Base-by-base conservation (phyloP, 2,113 vertebrate species). In the Aphyosemion australe region DNA sequence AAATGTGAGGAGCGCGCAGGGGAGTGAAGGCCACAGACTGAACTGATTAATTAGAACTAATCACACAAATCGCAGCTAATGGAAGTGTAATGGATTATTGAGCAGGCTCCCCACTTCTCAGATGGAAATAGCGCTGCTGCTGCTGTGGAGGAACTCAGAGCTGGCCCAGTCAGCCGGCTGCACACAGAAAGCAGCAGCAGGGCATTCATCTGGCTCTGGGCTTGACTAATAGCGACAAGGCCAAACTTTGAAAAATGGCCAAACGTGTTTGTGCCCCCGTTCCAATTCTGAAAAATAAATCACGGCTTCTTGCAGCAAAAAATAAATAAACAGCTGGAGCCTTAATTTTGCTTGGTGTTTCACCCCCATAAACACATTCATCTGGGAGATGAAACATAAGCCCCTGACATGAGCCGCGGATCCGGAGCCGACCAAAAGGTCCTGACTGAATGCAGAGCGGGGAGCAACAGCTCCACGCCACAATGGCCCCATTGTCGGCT, bases 41-140 rank as follows among this genome's bases (percentile, higher is more conserved):
- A 64, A 78, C 86, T 89, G 89, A 91, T 91, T 89, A 87, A 91
- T 91, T 88, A 87, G 66, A 89, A 84, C 84, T 89, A 89, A 91
- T 91, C 85, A 84, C 75, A 84, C 84, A 85, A 84, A 89, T 89
- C 84, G 53, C 60, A 87, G 84, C 75, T 89, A 89, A 91, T 89
- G 87, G 82, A 87, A 81, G 83, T 82, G 76, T 89, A 87, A 90
- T 87, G 85, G 86, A 85, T 89, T 83, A 84, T 53, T 62, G 78
- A 77, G 78, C 72, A 53, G 84, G 83, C 82, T 77, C 50, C 39
- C 68, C 59, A 34, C 78, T 79, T 52, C 74, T 76, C 45, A 3
- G 43, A 61, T 73, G 78, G 76, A 79, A 76, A 72, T 16, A 43
- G 32, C 21, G 21, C 74, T 11, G 65, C 61, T 11, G 65, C 61